Evolutionary conservation across 2,113 vertebrate species (phyloP).

Genomic region (Corapipo altera): DNA sequence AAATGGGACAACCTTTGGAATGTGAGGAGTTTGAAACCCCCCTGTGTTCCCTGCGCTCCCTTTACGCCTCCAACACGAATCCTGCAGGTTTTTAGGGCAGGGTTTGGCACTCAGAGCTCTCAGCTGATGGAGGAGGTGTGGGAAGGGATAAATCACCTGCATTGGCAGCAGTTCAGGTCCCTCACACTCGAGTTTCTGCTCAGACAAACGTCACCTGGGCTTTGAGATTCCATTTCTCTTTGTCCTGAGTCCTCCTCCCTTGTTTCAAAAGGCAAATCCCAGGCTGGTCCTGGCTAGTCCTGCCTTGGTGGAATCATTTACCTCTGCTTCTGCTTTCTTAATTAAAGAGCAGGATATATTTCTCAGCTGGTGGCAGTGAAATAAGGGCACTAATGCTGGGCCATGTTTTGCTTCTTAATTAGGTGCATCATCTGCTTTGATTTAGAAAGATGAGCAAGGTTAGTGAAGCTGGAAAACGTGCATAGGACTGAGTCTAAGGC

Average conservation of each 20-base stretch:
- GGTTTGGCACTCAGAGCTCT: not conserved
- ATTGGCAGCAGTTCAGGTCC: not conserved
- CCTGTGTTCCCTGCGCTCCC: not conserved
- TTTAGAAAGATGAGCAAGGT: not conserved
- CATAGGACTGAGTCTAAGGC: not conserved
- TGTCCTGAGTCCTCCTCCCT: not conserved
- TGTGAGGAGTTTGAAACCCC: not conserved
- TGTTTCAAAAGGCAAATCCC: not conserved
- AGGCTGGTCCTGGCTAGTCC: not conserved
- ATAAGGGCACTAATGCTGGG: not conserved
- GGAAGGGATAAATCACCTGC: not conserved
- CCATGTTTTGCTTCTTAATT: not conserved
- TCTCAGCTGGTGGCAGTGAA: not conserved
- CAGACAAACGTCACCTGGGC: not conserved
- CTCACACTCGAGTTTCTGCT: not conserved
- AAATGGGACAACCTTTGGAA: not conserved
- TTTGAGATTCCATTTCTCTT: not conserved
- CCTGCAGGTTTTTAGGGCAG: not conserved
- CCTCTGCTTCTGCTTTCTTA: not conserved
- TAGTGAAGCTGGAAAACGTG: not conserved
- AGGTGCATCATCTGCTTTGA: not conserved
- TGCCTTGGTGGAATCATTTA: not conserved
- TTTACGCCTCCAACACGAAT: not conserved
- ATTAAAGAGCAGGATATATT: not conserved
- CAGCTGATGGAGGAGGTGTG: not conserved